Evolutionary conservation across 2,797 vertebrate species (phyloP).

Genomic region (Sebastes kiyomatsui): DNA sequence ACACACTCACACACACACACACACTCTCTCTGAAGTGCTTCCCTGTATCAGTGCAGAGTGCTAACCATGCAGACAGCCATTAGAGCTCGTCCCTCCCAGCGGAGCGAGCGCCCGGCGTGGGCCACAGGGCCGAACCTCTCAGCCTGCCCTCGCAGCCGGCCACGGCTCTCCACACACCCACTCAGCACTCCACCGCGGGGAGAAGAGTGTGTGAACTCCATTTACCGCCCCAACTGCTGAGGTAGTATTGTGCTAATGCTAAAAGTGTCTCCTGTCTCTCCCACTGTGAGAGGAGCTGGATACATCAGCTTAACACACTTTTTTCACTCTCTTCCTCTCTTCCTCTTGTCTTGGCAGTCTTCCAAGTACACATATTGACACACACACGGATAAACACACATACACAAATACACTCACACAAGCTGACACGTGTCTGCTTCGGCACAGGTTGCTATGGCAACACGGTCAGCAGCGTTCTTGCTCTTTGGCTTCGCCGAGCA

Average conservation of each 20-base stretch:
- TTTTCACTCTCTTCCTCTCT: neutral
- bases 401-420: slow-evolving; percentile 18
- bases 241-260: slow-evolving; percentile 9
- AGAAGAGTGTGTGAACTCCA: slow-evolving; percentile 33
- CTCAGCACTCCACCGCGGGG: slow-evolving; percentile 46
- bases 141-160: slow-evolving; percentile 12
- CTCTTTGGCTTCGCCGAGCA: slow-evolving; percentile 58
- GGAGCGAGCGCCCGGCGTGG: slow-evolving; percentile 31
- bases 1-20: slow-evolving; percentile 9
- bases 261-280: neutral
- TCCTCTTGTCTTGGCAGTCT: neutral
- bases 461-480: slow-evolving; percentile 49
- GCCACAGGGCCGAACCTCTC: slow-evolving; percentile 56
- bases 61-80: slow-evolving; percentile 29
- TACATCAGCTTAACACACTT: slow-evolving; percentile 2
- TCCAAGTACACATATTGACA: slow-evolving; percentile 12
- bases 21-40: slow-evolving; percentile 40
- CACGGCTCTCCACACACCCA: slow-evolving; percentile 55
- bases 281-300: neutral
- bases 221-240: slow-evolving; percentile 18
- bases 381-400: slow-evolving; percentile 3
- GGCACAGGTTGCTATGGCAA: slow-evolving; percentile 73
- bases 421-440: slow-evolving; percentile 50
- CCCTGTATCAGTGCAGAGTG: slow-evolving; percentile 4
- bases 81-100: slow-evolving; percentile 16